Percentiles rank a stretch among this genome's conserved stretches.
Conservation (phyloP, 2,797 vertebrate species). For the Taenioides sp. region DNA sequence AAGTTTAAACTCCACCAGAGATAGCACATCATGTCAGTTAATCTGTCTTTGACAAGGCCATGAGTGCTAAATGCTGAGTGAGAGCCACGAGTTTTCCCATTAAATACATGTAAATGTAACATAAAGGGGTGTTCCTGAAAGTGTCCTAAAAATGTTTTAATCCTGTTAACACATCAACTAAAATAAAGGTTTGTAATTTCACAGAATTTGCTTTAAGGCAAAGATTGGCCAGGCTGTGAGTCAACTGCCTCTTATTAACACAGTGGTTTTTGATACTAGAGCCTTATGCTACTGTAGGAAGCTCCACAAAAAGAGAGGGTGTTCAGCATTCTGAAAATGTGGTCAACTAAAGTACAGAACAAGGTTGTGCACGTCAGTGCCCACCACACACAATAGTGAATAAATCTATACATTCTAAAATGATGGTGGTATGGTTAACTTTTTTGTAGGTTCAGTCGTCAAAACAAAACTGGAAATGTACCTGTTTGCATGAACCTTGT, state of each 20-base stretch:
- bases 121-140: slow-evolving; percentile 5
- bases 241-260: slow-evolving; percentile 3
- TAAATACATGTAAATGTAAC: slow-evolving; percentile 3
- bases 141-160: not conserved
- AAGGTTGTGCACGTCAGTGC: not conserved
- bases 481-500: not conserved
- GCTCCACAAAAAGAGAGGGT: slow-evolving; percentile 6
- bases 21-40: not conserved
- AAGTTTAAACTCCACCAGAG: slow-evolving; percentile 6
- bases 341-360: slow-evolving; percentile 3
- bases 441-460: not conserved
- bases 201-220: slow-evolving; percentile 43
- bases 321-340: slow-evolving; percentile 18
- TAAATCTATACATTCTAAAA: not conserved
- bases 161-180: not conserved
- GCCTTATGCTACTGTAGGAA: not conserved
- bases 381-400: not conserved
- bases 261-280: slow-evolving; percentile 8
- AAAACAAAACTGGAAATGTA: slow-evolving; percentile 1
- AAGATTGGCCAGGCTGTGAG: slow-evolving; percentile 6
- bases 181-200: slow-evolving; percentile 3
- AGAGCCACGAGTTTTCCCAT: not conserved
- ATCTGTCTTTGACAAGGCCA: slow-evolving; percentile 1
- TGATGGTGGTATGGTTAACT: not conserved
- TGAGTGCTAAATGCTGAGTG: not conserved